phyloP scores from a whole-genome alignment of 2,888 invertebrate genomes.

The Helicoverpa assulta region DNA sequence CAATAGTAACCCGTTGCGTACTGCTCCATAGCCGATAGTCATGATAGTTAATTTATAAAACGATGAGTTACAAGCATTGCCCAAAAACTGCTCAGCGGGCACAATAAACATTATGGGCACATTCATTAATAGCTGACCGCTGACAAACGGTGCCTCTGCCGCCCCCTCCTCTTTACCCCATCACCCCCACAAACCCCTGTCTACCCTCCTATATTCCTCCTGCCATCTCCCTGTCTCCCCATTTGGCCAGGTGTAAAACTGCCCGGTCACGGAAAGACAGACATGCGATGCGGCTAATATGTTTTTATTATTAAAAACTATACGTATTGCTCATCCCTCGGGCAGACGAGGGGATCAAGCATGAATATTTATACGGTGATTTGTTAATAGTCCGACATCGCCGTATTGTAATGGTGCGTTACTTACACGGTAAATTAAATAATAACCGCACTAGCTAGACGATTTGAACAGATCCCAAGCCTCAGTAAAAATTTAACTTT shows the following conservation, averaged over 20 bases:
- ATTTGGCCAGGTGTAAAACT: conserved; percentile 89
- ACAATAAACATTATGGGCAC: conserved; percentile 88
- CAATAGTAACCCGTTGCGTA: conserved; percentile 11
- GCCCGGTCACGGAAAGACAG: conserved; percentile 88
- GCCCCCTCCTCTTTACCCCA: conserved; percentile 76
- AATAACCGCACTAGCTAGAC: conserved; percentile 23
- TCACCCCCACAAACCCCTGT: conserved; percentile 75
- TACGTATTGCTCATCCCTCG: conserved; percentile 82
- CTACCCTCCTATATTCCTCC: conserved; percentile 70
- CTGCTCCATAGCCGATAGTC: conserved; percentile 57
- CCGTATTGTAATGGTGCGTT: conserved; percentile 40
- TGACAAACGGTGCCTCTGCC: conserved; percentile 85
- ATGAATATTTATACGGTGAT: conserved; percentile 88
- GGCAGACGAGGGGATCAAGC: conserved; percentile 78
- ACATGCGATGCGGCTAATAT: conserved; percentile 90
- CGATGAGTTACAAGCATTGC: conserved; percentile 82
- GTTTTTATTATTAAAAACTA: conserved; percentile 88
- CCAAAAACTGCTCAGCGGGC: conserved; percentile 84
- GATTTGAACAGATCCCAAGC: conserved; percentile 1
- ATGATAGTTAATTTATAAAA: conserved; percentile 83
- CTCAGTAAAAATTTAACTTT: too few relatives aligned
- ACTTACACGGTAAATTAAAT: conserved; percentile 14
- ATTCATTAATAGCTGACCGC: conserved; percentile 89
- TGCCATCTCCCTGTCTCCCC: conserved; percentile 75
- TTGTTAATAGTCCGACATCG: conserved; percentile 75